These are phyloP conservation scores for Coboldia fuscipes DNA, from an alignment of 1,140 invertebrate genomes.

Conservation along the genomic window DNA sequence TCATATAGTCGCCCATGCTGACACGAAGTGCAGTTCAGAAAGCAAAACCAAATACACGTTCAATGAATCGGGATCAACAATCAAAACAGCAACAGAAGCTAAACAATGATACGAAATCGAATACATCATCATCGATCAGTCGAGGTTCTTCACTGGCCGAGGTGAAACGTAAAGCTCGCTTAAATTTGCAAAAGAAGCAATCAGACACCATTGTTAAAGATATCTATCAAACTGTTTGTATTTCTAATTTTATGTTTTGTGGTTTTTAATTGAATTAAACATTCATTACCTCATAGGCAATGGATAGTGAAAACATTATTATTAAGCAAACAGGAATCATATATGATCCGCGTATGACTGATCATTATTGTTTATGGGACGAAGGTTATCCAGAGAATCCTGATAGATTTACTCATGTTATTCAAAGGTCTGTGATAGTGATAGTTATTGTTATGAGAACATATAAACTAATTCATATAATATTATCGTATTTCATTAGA, in stretches of 20 bases:
- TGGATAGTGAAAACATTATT: constrained; percentile 1
- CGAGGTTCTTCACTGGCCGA: constrained; percentile 27
- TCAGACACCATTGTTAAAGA: constrained; percentile 24
- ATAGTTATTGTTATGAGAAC: neutral
- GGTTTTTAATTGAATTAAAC: neutral
- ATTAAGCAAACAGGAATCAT: constrained; percentile 45
- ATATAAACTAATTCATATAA: neutral
- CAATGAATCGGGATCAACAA: constrained; percentile 25
- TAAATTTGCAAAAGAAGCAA: constrained; percentile 25
- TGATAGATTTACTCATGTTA: constrained; percentile 39
- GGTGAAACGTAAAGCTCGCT: constrained; percentile 28
- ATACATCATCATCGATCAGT: constrained; percentile 2
- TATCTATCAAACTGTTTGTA: constrained; percentile 32
- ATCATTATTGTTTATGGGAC: constrained; percentile 70
- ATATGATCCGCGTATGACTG: constrained; percentile 52
- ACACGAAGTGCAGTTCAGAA: constrained; percentile 31
- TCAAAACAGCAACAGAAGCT: neutral
- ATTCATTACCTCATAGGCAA: neutral
- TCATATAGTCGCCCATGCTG: constrained; percentile 24
- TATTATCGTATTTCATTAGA: constrained; percentile 19
- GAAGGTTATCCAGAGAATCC: constrained; percentile 61
- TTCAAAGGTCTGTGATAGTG: constrained; percentile 42
- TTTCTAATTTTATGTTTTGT: neutral
- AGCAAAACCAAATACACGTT: constrained; percentile 34
- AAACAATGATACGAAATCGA: constrained; percentile 3